phyloP scores from a whole-genome alignment of 2,113 vertebrate species.

The Phaetusa simplex region DNA sequence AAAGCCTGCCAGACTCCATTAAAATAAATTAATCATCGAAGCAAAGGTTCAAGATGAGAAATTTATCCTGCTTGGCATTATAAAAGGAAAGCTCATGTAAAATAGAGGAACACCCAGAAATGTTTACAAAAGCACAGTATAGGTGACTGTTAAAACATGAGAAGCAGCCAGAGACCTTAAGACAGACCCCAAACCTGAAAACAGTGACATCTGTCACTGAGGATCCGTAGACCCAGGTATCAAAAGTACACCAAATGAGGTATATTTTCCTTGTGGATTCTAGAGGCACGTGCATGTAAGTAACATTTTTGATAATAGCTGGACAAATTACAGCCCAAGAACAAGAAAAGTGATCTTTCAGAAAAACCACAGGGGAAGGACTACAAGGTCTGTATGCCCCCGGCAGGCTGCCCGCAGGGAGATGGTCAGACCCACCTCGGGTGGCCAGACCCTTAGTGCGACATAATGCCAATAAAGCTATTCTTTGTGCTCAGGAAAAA shows the following conservation, averaged over 20 bases:
- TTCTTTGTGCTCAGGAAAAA: not conserved
- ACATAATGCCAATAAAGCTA: not conserved
- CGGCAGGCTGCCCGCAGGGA: not conserved
- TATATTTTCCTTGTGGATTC: not conserved
- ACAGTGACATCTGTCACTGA: not conserved
- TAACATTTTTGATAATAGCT: not conserved
- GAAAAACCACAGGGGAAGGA: not conserved
- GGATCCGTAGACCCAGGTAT: not conserved
- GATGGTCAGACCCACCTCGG: not conserved
- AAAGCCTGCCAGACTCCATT: slow-evolving; percentile 45
- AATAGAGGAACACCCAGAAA: not conserved
- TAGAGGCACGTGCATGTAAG: not conserved
- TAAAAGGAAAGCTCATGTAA: not conserved
- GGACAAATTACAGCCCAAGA: not conserved
- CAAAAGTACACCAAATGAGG: not conserved
- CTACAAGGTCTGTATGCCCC: not conserved
- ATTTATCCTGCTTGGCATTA: not conserved
- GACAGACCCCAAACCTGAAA: not conserved
- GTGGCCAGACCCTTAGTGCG: not conserved
- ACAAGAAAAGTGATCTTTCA: not conserved
- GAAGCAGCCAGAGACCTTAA: not conserved
- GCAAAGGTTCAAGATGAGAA: slow-evolving; percentile 9
- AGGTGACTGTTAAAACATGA: not conserved
- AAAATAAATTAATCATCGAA: slow-evolving; percentile 28
- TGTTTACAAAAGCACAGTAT: not conserved